These are phyloP conservation scores for Zaprionus africanus DNA, from an alignment of 1,140 invertebrate genomes.

Conservation along the genomic window DNA sequence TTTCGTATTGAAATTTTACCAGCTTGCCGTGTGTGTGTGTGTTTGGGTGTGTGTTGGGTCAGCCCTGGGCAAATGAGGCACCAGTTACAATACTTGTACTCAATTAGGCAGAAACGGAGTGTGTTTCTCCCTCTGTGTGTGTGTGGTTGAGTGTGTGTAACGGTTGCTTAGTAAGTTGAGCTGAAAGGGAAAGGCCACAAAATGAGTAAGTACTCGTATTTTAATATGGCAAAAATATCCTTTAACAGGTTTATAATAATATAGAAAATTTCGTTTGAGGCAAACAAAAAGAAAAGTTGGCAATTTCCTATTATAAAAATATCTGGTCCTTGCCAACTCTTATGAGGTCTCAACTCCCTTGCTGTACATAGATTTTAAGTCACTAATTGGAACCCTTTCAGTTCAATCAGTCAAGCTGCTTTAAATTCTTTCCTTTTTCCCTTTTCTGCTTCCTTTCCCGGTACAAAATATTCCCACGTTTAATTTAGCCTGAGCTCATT, in stretches of 20 bases:
- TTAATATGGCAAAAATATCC: not conserved
- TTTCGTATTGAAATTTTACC: conserved; percentile 63
- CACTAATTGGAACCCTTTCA: no score
- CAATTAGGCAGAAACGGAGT: conserved; percentile 56
- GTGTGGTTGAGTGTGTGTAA: no score
- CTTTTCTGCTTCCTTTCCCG: not conserved
- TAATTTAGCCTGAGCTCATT: not conserved
- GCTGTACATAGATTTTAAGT: no score
- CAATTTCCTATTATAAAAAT: no score
- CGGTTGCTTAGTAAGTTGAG: conserved; percentile 18
- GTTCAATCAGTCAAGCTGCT: not conserved
- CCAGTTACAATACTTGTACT: conserved; percentile 59
- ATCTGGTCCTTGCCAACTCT: no score
- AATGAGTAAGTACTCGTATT: not conserved
- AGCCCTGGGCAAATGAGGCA: conserved; percentile 60
- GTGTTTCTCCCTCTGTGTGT: no score
- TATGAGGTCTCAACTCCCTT: no score
- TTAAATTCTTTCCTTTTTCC: not conserved
- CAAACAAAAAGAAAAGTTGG: not conserved
- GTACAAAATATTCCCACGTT: not conserved
- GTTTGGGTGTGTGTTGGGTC: conserved; percentile 24
- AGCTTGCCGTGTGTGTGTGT: not conserved
- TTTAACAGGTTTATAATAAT: not conserved
- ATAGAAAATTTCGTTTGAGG: not conserved
- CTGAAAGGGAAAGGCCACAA: conserved; percentile 23